A percentile compares a stretch with the other conserved stretches of the same genome.
Evolutionary conservation across 2,113 vertebrate species (phyloP).

Genomic region (Craseonycteris thonglongyai): DNA sequence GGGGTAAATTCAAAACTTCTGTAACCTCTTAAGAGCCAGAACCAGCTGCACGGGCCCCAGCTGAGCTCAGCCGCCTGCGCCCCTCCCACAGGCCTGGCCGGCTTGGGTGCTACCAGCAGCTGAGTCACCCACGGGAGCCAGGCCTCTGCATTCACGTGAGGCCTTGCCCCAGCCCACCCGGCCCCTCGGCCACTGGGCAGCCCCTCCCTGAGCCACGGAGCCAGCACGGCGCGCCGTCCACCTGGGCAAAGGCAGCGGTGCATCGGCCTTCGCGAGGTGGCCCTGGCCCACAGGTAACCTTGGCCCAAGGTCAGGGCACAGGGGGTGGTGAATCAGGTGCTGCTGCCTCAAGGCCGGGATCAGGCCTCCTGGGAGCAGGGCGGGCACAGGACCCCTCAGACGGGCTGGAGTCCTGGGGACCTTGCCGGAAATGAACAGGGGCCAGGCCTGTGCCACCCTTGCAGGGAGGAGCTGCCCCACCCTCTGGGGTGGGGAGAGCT

Average conservation of each 20-base stretch:
- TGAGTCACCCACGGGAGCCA: not conserved
- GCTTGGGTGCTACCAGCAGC: not conserved
- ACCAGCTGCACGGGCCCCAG: not conserved
- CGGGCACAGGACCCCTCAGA: not conserved
- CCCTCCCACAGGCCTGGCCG: not conserved
- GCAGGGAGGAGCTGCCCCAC: not conserved
- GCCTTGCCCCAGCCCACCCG: not conserved
- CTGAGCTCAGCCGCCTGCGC: not conserved
- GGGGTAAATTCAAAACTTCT: constrained; percentile 47
- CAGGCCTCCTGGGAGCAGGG: not conserved
- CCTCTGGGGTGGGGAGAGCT: too few species aligned
- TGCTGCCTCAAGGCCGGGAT: not conserved
- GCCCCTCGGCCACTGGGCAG: not conserved
- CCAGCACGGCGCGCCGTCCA: fast-evolving
- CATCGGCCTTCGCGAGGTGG: fast-evolving
- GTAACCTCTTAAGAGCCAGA: constrained; percentile 12
- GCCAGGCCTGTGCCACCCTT: not conserved
- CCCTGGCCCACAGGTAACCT: not conserved
- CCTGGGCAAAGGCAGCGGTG: not conserved
- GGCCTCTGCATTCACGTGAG: not conserved
- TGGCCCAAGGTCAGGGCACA: not conserved
- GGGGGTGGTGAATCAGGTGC: fast-evolving
- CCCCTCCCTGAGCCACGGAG: not conserved
- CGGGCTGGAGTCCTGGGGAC: not conserved
- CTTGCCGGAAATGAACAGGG: not conserved